Percentiles rank a stretch among this genome's conserved stretches.
Conservation (phyloP, 2,113 vertebrate genomes). For the Noctilio leporinus region DNA sequence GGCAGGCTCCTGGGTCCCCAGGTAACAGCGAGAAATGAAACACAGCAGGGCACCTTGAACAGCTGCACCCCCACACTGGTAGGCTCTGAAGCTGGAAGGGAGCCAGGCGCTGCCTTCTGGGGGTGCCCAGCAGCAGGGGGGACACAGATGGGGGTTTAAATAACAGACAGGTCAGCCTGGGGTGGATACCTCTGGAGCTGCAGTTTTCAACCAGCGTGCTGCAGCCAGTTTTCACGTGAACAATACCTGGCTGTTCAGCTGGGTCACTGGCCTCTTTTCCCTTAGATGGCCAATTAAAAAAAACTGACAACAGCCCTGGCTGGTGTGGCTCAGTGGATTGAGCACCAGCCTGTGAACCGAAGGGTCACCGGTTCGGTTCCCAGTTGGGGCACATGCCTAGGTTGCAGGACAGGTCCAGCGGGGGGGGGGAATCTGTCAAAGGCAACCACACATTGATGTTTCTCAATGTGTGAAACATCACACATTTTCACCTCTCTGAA, state of each 20-base stretch:
- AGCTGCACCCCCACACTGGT: accelerated
- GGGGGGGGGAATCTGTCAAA: too few relatives aligned
- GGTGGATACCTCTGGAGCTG: neutral
- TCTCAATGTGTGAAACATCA: too few relatives aligned
- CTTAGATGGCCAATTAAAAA: neutral
- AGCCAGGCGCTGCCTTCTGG: neutral
- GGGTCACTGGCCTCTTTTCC: neutral
- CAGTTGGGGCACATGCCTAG: too few relatives aligned
- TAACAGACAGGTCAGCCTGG: neutral
- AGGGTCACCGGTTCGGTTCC: too few relatives aligned
- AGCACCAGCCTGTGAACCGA: too few relatives aligned
- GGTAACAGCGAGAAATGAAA: neutral
- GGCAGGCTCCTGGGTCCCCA: neutral
- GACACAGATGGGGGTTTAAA: neutral
- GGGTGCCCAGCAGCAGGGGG: accelerated
- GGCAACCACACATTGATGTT: too few relatives aligned
- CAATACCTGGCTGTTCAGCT: neutral
- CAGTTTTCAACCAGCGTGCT: too few relatives aligned
- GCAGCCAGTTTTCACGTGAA: too few relatives aligned
- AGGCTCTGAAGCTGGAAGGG: neutral
- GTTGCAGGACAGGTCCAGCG: too few relatives aligned
- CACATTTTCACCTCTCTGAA: too few relatives aligned
- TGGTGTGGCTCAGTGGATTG: too few relatives aligned
- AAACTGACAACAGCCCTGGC: neutral
- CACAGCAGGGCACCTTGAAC: accelerated